Percentiles rank a stretch among this genome's conserved stretches.
These are phyloP conservation scores for Acipenser oxyrinchus DNA, from an alignment of 2,797 vertebrate genomes.

Conservation along the genomic window DNA sequence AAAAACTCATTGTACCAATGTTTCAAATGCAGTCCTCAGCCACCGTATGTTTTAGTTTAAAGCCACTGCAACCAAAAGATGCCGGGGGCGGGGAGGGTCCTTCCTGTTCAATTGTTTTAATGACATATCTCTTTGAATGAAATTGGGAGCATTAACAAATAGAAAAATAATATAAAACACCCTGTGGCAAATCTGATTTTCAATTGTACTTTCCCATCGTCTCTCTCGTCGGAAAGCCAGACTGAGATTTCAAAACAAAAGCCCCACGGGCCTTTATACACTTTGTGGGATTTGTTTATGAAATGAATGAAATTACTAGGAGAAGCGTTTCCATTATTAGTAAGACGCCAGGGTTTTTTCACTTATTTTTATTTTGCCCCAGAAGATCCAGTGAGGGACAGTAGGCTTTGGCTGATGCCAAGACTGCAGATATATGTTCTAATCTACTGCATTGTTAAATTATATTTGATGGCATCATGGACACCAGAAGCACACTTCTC, in stretches of 20 bases:
- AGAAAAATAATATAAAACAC: background rate
- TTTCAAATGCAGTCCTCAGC: background rate
- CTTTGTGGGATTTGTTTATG: background rate
- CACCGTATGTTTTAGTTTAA: background rate
- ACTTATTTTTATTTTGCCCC: slow-evolving; percentile 20
- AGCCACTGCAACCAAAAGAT: background rate
- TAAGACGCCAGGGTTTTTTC: slow-evolving; percentile 5
- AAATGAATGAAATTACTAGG: background rate
- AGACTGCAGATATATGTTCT: too few relatives aligned
- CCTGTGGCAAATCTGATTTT: background rate
- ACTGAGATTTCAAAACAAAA: background rate
- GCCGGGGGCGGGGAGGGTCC: background rate
- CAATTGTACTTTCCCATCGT: background rate
- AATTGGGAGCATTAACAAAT: background rate
- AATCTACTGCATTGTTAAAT: too few relatives aligned
- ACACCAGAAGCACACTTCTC: too few relatives aligned
- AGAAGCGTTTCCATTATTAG: background rate
- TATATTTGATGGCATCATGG: too few relatives aligned
- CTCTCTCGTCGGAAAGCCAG: background rate
- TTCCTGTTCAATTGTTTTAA: background rate
- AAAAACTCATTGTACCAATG: background rate
- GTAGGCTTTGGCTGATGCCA: too few relatives aligned
- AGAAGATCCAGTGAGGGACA: background rate
- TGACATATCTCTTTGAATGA: background rate
- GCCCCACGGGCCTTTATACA: background rate